Conservation (phyloP, 2,113 vertebrate genomes). For the Zosterops lateralis region DNA sequence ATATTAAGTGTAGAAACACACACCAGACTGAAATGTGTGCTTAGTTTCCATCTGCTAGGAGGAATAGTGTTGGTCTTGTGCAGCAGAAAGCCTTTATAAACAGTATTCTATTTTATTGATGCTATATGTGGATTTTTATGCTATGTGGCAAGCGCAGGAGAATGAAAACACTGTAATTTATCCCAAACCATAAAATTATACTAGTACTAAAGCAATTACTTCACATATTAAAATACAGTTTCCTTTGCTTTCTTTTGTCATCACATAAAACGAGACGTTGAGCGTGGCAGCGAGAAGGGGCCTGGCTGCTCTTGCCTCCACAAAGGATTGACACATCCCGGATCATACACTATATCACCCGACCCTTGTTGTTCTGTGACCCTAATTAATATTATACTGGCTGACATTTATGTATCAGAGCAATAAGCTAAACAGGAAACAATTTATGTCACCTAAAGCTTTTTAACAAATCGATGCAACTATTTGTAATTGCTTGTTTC, state of each 20-base stretch:
- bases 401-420: slow-evolving; percentile 94
- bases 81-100: slow-evolving; percentile 71
- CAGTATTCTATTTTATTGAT: slow-evolving; percentile 72
- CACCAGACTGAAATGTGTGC: slow-evolving; percentile 60
- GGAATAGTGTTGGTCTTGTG: slow-evolving; percentile 68
- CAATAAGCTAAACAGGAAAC: slow-evolving; percentile 95
- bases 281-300: not conserved
- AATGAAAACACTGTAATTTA: slow-evolving; percentile 50
- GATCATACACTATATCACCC: slow-evolving; percentile 78
- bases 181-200: slow-evolving; percentile 46
- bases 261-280: slow-evolving; percentile 9
- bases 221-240: slow-evolving; percentile 37
- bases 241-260: slow-evolving; percentile 54
- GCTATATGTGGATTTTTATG: slow-evolving; percentile 61
- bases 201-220: slow-evolving; percentile 60
- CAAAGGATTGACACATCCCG: slow-evolving; percentile 72
- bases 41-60: slow-evolving; percentile 61
- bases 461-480: slow-evolving; percentile 99
- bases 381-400: slow-evolving; percentile 89
- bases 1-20: slow-evolving; percentile 74
- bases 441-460: slow-evolving; percentile 99
- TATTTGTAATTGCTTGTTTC: slow-evolving; percentile 99
- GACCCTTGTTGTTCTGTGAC: slow-evolving; percentile 85
- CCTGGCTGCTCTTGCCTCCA: not conserved
- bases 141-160: slow-evolving; percentile 54